Conservation (phyloP, 2,113 vertebrate species). For the Leptodactylus fuscus region DNA sequence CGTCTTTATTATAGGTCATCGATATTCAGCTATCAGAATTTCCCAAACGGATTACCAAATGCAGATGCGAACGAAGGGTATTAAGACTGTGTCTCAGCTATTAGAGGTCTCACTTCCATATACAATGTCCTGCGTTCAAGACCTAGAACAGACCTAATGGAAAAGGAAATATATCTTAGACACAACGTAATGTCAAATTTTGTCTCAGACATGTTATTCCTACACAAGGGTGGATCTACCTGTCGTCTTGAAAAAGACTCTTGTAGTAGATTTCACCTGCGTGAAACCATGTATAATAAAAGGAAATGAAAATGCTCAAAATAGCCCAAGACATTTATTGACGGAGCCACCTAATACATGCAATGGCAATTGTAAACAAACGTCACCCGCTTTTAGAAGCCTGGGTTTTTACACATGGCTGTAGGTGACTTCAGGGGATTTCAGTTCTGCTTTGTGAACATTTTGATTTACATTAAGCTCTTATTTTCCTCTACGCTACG, state of each 20-base stretch:
- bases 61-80: no score
- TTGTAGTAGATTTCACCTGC: background rate
- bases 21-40: no score
- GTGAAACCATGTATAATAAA: background rate
- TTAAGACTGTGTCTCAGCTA: no score
- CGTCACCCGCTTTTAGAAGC: background rate
- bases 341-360: background rate
- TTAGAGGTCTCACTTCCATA: no score
- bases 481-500: no score
- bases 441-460: slow-evolving; percentile 26
- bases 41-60: no score
- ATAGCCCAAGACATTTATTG: background rate
- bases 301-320: background rate
- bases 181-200: background rate
- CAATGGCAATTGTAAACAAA: background rate
- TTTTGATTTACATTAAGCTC: background rate
- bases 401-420: background rate
- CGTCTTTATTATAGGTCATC: no score
- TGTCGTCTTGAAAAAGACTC: background rate
- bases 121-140: no score
- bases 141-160: no score
- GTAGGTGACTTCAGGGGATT: background rate
- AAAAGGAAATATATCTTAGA: background rate
- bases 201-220: background rate
- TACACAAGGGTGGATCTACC: background rate